Evolutionary conservation across 2,797 vertebrate genomes (phyloP).

Genomic region (Apogon hyalosoma): DNA sequence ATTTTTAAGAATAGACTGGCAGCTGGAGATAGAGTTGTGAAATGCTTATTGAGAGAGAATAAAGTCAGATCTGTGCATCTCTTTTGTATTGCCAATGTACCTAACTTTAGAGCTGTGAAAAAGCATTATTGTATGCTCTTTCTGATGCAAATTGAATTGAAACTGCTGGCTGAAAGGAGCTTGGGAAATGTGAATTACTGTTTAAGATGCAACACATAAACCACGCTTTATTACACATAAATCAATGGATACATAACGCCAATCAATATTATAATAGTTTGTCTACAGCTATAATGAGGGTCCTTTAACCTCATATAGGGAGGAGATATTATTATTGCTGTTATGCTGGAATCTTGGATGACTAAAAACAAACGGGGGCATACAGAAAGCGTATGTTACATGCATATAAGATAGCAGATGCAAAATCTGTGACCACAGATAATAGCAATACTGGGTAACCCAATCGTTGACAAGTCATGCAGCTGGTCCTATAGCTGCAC

Average conservation of each 20-base stretch:
- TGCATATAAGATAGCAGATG: slow-evolving; percentile 34
- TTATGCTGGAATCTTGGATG: slow-evolving; percentile 15
- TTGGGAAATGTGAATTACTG: slow-evolving; percentile 17
- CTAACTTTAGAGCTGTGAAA: too few species aligned
- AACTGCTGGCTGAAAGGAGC: slow-evolving; percentile 7
- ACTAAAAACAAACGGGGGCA: slow-evolving; percentile 15
- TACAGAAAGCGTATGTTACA: slow-evolving; percentile 20
- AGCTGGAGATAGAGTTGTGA: too few species aligned
- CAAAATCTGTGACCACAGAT: slow-evolving; percentile 40
- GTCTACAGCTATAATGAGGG: slow-evolving; percentile 22
- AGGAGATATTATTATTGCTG: slow-evolving; percentile 1
- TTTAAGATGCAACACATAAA: slow-evolving; percentile 33
- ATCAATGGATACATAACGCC: slow-evolving; percentile 28
- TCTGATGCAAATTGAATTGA: slow-evolving; percentile 3
- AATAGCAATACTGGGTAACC: slow-evolving; percentile 40
- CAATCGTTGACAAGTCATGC: slow-evolving; percentile 34
- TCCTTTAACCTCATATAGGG: slow-evolving; percentile 31
- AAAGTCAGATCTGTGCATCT: too few species aligned
- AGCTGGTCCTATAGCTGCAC: slow-evolving; percentile 31
- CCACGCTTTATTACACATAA: slow-evolving; percentile 39
- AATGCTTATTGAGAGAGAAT: too few species aligned
- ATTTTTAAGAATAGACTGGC: too few species aligned
- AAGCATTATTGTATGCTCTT: slow-evolving; percentile 13
- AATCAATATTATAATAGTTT: slow-evolving; percentile 43
- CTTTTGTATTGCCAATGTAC: too few species aligned